Evolutionary conservation across 2,113 vertebrate species (phyloP).

Genomic region (Vombatus ursinus): DNA sequence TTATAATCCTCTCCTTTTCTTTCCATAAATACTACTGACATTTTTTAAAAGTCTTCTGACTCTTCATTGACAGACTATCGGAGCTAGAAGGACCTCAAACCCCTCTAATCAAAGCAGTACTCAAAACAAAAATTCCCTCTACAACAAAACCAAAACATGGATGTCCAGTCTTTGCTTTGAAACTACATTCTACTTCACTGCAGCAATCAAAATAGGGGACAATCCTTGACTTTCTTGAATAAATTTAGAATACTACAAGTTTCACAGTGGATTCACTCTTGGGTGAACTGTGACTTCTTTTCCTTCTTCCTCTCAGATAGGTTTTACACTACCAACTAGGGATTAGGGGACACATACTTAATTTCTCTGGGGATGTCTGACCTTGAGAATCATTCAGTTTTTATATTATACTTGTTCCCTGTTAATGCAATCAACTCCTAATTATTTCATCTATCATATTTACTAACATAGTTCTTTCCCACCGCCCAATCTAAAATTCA

Average conservation of each 20-base stretch:
- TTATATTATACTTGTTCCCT: background rate
- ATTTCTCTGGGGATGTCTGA: background rate
- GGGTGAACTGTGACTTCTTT: background rate
- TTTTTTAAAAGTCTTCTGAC: background rate
- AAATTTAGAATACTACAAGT: background rate
- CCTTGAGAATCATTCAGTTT: background rate
- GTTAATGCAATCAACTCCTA: background rate
- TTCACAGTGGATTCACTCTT: background rate
- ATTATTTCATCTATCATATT: background rate
- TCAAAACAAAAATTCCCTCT: background rate
- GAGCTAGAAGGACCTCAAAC: background rate
- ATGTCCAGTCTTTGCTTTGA: background rate
- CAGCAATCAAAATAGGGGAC: background rate
- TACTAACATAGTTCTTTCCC: background rate
- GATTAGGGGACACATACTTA: background rate
- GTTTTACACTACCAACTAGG: background rate
- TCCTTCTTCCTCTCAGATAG: background rate
- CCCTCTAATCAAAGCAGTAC: background rate
- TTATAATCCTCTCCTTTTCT: background rate
- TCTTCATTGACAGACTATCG: background rate
- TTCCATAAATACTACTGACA: background rate
- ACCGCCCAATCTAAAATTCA: background rate
- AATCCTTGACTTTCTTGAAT: background rate
- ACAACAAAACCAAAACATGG: background rate
- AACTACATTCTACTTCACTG: background rate